phyloP scores from a whole-genome alignment of 2,888 invertebrate species.

The Nudaria mundana region DNA sequence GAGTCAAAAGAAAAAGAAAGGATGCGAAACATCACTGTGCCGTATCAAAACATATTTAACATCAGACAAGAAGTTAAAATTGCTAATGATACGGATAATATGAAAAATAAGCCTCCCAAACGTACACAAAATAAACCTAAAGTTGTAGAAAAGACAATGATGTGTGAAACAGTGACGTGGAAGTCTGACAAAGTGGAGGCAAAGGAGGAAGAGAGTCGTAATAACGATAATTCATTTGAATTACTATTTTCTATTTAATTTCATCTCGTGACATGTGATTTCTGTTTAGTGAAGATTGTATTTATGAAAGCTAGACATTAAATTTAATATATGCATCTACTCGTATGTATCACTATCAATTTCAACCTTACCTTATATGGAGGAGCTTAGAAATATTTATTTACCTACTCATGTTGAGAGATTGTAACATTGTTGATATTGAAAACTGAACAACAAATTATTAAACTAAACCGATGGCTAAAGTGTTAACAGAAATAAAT shows the following conservation, averaged over 20 bases:
- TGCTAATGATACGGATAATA: slow-evolving; percentile 36
- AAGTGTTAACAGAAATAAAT: no score
- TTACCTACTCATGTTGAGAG: no score
- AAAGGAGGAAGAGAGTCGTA: slow-evolving; percentile 39
- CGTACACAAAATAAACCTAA: slow-evolving; percentile 33
- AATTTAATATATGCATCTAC: no score
- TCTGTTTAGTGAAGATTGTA: not conserved
- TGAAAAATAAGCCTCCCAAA: not conserved
- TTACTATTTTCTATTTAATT: slow-evolving; percentile 60
- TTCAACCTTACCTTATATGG: no score
- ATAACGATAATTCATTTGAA: slow-evolving; percentile 54
- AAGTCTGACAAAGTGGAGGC: no score
- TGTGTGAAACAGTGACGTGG: slow-evolving; percentile 55
- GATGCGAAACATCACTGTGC: slow-evolving; percentile 27
- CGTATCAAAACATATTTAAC: slow-evolving; percentile 64
- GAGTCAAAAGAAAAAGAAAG: slow-evolving; percentile 46
- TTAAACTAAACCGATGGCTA: no score
- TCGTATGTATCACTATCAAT: no score
- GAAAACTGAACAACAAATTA: no score
- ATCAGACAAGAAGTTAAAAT: slow-evolving; percentile 73
- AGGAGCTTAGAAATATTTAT: no score
- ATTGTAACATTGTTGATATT: no score
- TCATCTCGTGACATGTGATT: not conserved
- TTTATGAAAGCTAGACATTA: no score
- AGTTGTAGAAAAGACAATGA: slow-evolving; percentile 58